Percentiles rank a stretch among this genome's conserved stretches.
Conservation (phyloP, 2,113 vertebrate genomes). For the Entelurus aequoreus region DNA sequence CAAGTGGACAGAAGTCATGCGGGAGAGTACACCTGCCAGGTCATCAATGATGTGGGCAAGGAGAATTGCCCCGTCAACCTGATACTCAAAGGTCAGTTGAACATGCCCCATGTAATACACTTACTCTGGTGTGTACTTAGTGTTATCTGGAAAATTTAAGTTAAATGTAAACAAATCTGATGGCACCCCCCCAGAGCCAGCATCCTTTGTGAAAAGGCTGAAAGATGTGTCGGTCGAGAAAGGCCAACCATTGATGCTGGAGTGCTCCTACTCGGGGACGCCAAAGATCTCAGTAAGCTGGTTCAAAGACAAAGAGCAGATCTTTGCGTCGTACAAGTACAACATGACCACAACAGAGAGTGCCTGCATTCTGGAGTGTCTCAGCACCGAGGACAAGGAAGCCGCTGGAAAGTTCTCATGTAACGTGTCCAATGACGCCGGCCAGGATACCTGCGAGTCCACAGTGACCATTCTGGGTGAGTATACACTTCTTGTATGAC, state of each 20-base stretch:
- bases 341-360: conserved; percentile 88
- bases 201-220: conserved; percentile 88
- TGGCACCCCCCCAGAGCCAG: conserved; percentile 77
- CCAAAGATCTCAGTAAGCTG: conserved; percentile 87
- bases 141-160: neutral
- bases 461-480: conserved; percentile 85
- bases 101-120: neutral
- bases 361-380: conserved; percentile 91
- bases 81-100: conserved; percentile 84
- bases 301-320: conserved; percentile 81
- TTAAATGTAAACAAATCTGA: neutral
- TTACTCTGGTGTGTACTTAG: too few species aligned
- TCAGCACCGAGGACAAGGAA: conserved; percentile 79
- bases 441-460: conserved; percentile 81
- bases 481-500: conserved; percentile 22
- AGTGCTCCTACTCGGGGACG: conserved; percentile 83
- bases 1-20: conserved; percentile 76
- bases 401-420: conserved; percentile 86
- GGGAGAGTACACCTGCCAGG: conserved; percentile 91
- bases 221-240: conserved; percentile 84
- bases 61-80: conserved; percentile 83
- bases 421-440: conserved; percentile 88
- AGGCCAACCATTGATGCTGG: conserved; percentile 83
- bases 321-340: conserved; percentile 84
- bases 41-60: conserved; percentile 91